Percentiles rank a stretch among this genome's conserved stretches.
phyloP scores from a whole-genome alignment of 2,113 vertebrate species.

The Atlantisia rogersi region DNA sequence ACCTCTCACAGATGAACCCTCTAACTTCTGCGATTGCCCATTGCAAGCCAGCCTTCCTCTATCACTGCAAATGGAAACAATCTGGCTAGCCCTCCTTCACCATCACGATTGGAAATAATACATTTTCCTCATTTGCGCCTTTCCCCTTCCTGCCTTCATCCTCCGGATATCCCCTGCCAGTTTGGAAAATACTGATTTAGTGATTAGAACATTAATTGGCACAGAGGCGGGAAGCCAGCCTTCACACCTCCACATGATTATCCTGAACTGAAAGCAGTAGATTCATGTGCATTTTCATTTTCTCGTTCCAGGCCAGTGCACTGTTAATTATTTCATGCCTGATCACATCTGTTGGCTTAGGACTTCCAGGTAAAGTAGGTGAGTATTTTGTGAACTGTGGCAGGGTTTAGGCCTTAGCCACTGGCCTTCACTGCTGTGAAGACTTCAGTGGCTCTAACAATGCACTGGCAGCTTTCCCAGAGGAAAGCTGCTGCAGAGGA shows the following conservation, averaged over 20 bases:
- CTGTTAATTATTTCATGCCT: constrained; percentile 9
- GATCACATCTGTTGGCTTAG: not conserved
- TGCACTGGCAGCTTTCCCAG: not conserved
- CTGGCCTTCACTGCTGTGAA: not conserved
- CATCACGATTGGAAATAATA: not conserved
- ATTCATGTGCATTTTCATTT: not conserved
- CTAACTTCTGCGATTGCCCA: not conserved
- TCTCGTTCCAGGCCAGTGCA: not conserved
- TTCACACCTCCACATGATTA: not conserved
- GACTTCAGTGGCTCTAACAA: not conserved
- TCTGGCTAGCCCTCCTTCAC: not conserved
- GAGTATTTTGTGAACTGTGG: not conserved
- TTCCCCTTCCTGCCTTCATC: not conserved
- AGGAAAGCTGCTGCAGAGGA: not conserved
- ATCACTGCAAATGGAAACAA: not conserved
- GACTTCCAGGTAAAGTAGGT: not conserved
- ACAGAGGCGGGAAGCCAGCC: not conserved
- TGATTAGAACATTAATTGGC: not conserved
- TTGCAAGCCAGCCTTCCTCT: not conserved
- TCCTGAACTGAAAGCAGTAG: not conserved
- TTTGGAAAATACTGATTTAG: not conserved
- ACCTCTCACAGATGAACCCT: not conserved
- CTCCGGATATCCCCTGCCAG: not conserved
- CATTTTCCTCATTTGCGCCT: not conserved
- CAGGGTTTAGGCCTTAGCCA: not conserved